These are phyloP conservation scores for Garrulus glandarius DNA, from an alignment of 2,797 vertebrate genomes.

Conservation along the genomic window DNA sequence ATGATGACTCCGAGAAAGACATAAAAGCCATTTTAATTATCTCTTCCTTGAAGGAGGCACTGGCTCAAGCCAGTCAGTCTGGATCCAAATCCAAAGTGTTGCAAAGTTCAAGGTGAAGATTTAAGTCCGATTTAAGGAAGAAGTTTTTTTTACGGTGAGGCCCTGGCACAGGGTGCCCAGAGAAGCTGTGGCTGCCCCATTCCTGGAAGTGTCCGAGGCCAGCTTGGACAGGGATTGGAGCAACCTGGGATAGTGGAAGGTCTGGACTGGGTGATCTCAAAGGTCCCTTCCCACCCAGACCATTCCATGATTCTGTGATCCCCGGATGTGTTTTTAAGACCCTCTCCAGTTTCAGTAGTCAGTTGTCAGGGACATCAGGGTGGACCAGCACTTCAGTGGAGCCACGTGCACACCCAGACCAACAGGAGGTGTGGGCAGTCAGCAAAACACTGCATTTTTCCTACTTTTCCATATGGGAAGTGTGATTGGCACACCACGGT, in stretches of 20 bases:
- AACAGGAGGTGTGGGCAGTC: not conserved
- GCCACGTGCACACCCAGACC: not conserved
- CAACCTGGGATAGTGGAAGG: not conserved
- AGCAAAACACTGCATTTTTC: not conserved
- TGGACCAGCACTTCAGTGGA: not conserved
- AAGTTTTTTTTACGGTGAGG: not conserved
- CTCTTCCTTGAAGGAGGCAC: not conserved
- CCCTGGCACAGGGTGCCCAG: not conserved
- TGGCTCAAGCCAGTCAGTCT: not conserved
- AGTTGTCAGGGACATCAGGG: not conserved
- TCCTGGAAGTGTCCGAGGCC: not conserved
- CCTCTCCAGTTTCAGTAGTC: not conserved
- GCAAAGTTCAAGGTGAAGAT: not conserved
- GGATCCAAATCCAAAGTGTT: not conserved
- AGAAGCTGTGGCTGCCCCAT: not conserved
- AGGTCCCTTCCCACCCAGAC: not conserved
- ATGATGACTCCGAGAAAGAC: not conserved
- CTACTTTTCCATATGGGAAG: not conserved
- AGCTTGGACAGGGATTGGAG: rapidly evolving
- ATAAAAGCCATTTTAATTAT: not conserved
- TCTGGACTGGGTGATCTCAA: not conserved
- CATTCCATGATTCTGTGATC: no score
- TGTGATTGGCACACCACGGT: not conserved
- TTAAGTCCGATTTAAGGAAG: not conserved
- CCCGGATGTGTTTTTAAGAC: not conserved